Percentiles rank a stretch among this genome's conserved stretches.
Conservation (phyloP, 2,888 invertebrate species). For the Eupelmus urozonus region DNA sequence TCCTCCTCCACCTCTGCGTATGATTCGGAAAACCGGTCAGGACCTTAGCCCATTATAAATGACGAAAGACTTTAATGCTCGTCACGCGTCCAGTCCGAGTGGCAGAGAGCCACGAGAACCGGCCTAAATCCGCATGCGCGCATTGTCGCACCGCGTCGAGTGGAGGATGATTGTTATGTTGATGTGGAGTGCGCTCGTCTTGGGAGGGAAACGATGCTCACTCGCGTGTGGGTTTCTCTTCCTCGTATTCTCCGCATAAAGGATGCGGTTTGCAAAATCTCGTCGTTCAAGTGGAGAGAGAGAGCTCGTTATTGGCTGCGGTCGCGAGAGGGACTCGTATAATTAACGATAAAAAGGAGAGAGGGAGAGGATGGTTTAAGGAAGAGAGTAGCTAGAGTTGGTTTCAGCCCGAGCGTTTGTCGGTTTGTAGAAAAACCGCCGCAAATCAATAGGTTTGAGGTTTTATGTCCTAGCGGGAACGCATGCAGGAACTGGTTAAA, state of each 20-base stretch:
- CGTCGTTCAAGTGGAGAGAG: not conserved
- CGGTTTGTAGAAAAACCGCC: not conserved
- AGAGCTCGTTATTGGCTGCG: not conserved
- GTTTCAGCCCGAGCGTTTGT: no score
- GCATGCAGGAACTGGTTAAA: no score
- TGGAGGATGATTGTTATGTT: constrained; percentile 6
- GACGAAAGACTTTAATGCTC: constrained; percentile 55
- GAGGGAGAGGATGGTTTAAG: no score
- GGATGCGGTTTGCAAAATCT: constrained; percentile 4
- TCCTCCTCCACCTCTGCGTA: not conserved
- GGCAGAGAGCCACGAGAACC: not conserved
- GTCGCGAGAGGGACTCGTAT: not conserved
- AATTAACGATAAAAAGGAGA: constrained; percentile 9
- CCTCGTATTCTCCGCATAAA: constrained; percentile 12
- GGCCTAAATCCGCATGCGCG: constrained; percentile 48
- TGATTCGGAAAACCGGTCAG: constrained; percentile 49
- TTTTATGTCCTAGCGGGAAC: no score
- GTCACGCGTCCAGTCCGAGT: constrained; percentile 38
- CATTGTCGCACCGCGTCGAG: not conserved
- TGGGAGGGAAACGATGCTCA: not conserved
- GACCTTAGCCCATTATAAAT: constrained; percentile 45
- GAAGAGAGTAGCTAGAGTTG: no score
- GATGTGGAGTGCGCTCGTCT: not conserved
- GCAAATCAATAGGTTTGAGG: no score
- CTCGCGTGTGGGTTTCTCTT: not conserved